Evolutionary conservation across 53 echinoderm and acorn worm genomes (phyloP), one percentile per base, ranked within the genome.

Genomic region (Astropecten irregularis): DNA sequence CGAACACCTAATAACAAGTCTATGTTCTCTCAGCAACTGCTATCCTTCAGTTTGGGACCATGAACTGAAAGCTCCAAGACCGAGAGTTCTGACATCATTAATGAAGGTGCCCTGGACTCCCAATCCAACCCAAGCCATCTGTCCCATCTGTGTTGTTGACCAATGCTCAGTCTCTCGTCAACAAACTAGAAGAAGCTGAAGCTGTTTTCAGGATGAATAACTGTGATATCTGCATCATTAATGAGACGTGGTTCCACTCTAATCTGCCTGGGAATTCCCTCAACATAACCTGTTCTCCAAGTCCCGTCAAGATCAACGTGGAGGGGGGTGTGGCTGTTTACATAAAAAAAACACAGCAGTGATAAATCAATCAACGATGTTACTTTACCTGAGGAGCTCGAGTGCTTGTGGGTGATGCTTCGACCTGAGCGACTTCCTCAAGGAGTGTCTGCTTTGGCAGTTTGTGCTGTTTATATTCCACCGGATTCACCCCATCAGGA

Each of bases 301-400:
- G 38, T 77, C 89, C 10, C 34, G 85, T 49, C 37, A 38, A 42
- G 25, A 68, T 40, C 47, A 73, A 37, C 55, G 77, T 49, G 69
- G 89, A 47, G 85, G 89, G n/a, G 18, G 89, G 89, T 27, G 66
- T 89, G 21, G 89, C 89, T 22, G 67, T 88, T 20, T 89, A 89
- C 49, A 35, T 76, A 11, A 83, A 76, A n/a, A 49, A 58, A 76
- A 10, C 56, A 55, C 28, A 70, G 44, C 30, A 22, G 4, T n/a
- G n/a, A n/a, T n/a, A n/a, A n/a, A n/a, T n/a, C n/a, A n/a, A n/a
- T n/a, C n/a, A n/a, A n/a, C n/a, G 61, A 50, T 34, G 20, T 77
- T 15, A 70, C 84, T 40, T 69, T 73, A 14, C 49, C 51, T 14
- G 54, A 63, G 33, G 62, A 82, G 33, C 73, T 58, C 64, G 83